Evolutionary conservation across 2,113 vertebrate species (phyloP).

Genomic region (Neomonachus schauinslandi): DNA sequence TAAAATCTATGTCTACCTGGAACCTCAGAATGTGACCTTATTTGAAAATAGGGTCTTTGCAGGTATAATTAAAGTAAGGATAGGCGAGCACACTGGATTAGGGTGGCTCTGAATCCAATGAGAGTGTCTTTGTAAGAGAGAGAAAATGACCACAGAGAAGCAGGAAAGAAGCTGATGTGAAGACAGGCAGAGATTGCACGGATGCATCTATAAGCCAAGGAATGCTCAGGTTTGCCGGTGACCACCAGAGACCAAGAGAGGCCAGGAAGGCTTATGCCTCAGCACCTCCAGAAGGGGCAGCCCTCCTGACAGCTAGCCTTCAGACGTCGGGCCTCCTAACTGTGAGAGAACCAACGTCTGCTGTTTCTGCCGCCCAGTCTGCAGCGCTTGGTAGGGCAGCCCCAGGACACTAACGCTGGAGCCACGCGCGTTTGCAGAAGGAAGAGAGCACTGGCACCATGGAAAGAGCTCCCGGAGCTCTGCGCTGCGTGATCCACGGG

Average conservation of each 20-base stretch:
- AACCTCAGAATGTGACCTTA: not conserved
- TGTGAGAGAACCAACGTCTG: not conserved
- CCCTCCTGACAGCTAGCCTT: not conserved
- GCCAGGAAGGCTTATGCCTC: not conserved
- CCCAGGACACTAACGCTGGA: not conserved
- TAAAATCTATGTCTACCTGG: not conserved
- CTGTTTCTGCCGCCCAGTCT: not conserved
- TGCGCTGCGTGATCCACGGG: no score
- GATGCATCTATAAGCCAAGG: not conserved
- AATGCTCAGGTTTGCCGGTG: no score
- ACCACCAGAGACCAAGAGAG: not conserved
- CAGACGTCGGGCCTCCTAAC: not conserved
- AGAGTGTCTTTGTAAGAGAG: not conserved
- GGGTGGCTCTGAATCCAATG: not conserved
- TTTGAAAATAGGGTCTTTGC: not conserved
- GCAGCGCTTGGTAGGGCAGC: not conserved
- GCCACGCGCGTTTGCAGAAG: not conserved
- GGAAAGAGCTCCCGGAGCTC: not conserved
- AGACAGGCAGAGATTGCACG: not conserved
- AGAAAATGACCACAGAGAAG: not conserved
- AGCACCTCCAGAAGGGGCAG: not conserved
- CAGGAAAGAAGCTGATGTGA: not conserved
- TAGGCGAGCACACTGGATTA: not conserved
- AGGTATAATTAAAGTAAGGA: not conserved
- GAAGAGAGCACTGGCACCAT: not conserved